Conservation (phyloP, 2,888 invertebrate species). For the Elgonia sp. region DNA sequence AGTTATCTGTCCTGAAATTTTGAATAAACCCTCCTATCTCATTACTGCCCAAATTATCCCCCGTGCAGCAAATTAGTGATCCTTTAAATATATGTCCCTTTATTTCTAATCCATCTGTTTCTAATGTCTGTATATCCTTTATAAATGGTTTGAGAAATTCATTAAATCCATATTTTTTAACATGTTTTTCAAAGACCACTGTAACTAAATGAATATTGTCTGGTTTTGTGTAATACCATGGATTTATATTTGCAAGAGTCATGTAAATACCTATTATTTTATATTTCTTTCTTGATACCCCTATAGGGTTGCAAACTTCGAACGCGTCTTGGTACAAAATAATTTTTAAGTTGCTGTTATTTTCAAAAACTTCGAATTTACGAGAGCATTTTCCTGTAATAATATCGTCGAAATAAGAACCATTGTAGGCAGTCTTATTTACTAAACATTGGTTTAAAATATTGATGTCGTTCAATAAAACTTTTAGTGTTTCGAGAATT, state of each 20-base stretch:
- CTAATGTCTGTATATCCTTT: conserved; percentile 56
- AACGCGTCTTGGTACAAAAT: background rate
- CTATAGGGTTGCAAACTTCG: conserved; percentile 26
- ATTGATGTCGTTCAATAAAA: conserved; percentile 15
- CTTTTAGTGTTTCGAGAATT: conserved; percentile 28
- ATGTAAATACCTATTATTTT: conserved; percentile 29
- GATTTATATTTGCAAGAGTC: conserved; percentile 21
- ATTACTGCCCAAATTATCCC: conserved; percentile 39
- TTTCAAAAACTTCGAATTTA: too few species aligned
- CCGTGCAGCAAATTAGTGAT: conserved; percentile 26
- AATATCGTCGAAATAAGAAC: too few species aligned
- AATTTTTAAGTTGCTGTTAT: background rate
- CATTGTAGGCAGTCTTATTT: conserved; percentile 15
- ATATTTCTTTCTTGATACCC: conserved; percentile 29
- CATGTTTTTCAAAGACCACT: conserved; percentile 62
- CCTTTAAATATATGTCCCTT: conserved; percentile 19
- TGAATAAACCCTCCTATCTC: conserved; percentile 71
- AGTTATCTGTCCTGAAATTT: conserved; percentile 69
- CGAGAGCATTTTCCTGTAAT: too few species aligned
- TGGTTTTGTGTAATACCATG: conserved; percentile 61
- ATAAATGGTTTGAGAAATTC: conserved; percentile 16
- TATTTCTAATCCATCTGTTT: conserved; percentile 54
- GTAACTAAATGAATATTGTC: conserved; percentile 76
- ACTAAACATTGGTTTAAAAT: conserved; percentile 28
- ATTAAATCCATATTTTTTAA: conserved; percentile 11